phyloP scores from a whole-genome alignment of 1,140 invertebrate genomes.

The Zaprionus davidi region DNA sequence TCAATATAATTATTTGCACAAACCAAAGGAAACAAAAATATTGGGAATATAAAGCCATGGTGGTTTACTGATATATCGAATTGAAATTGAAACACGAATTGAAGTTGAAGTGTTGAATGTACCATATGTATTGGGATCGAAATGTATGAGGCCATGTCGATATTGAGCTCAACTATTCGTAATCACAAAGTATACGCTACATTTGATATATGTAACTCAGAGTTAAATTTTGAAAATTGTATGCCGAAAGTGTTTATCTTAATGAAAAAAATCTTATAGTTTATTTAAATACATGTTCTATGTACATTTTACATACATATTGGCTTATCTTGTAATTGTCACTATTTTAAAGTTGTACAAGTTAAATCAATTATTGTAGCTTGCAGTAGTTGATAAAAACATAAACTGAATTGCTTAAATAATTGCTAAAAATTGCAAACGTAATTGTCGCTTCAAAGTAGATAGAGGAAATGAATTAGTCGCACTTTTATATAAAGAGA shows the following conservation, averaged over 20 bases:
- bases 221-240: slow-evolving; percentile 65
- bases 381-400: slow-evolving; percentile 73
- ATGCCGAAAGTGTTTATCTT: slow-evolving; percentile 82
- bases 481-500: slow-evolving; percentile 26
- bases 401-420: slow-evolving; percentile 81
- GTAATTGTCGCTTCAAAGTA: slow-evolving; percentile 58
- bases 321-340: slow-evolving; percentile 39
- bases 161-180: slow-evolving; percentile 31
- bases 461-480: slow-evolving; percentile 51
- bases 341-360: slow-evolving; percentile 51
- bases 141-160: slow-evolving; percentile 23
- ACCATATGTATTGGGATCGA: slow-evolving; percentile 53
- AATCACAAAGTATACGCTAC: slow-evolving; percentile 57
- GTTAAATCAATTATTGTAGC: slow-evolving; percentile 75
- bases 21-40: slow-evolving; percentile 74
- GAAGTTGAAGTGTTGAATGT: slow-evolving; percentile 50
- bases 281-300: slow-evolving; percentile 49
- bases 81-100: slow-evolving; percentile 19
- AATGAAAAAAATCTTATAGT: slow-evolving; percentile 79
- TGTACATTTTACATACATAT: slow-evolving; percentile 46
- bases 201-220: slow-evolving; percentile 37
- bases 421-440: slow-evolving; percentile 82
- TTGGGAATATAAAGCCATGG: slow-evolving; percentile 75
- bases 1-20: slow-evolving; percentile 72
- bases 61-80: slow-evolving; percentile 49